A percentile compares a stretch with the other conserved stretches of the same genome.
phyloP scores from a whole-genome alignment of 2,113 vertebrate genomes.

The Cyprinodon tularosa region DNA sequence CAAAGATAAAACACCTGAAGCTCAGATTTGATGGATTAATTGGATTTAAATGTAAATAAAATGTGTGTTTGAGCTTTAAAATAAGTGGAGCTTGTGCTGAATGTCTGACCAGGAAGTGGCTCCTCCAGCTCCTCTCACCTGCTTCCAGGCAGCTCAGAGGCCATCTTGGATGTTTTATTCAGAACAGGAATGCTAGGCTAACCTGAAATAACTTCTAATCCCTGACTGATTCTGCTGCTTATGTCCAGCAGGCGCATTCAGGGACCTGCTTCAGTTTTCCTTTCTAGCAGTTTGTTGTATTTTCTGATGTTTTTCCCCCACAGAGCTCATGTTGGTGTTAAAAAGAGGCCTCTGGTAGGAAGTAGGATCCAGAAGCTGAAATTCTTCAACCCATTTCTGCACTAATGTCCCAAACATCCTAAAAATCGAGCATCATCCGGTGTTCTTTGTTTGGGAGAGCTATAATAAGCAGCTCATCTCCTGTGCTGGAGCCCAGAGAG shows the following conservation, averaged over 20 bases:
- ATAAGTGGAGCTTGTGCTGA: not conserved
- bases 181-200: slow-evolving; percentile 46
- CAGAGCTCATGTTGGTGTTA: slow-evolving; percentile 45
- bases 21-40: not conserved
- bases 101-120: slow-evolving; percentile 72
- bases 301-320: slow-evolving; percentile 21
- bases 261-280: not conserved
- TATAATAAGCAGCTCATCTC: slow-evolving; percentile 18
- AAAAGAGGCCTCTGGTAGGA: slow-evolving; percentile 40
- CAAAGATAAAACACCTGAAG: not conserved
- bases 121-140: slow-evolving; percentile 40
- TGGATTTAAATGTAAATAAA: not conserved
- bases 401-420: slow-evolving; percentile 12
- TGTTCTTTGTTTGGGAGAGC: slow-evolving; percentile 52
- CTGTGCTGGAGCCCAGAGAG: slow-evolving; percentile 13
- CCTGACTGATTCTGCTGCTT: not conserved
- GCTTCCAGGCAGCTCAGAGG: slow-evolving; percentile 51
- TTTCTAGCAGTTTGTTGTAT: slow-evolving; percentile 20
- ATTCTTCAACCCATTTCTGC: slow-evolving; percentile 29
- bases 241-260: not conserved
- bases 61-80: not conserved
- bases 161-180: slow-evolving; percentile 78
- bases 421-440: slow-evolving; percentile 48
- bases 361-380: slow-evolving; percentile 21
- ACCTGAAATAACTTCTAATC: slow-evolving; percentile 11